Conservation (phyloP, 2,888 invertebrate species). For the Romanomermis culicivorax region DNA sequence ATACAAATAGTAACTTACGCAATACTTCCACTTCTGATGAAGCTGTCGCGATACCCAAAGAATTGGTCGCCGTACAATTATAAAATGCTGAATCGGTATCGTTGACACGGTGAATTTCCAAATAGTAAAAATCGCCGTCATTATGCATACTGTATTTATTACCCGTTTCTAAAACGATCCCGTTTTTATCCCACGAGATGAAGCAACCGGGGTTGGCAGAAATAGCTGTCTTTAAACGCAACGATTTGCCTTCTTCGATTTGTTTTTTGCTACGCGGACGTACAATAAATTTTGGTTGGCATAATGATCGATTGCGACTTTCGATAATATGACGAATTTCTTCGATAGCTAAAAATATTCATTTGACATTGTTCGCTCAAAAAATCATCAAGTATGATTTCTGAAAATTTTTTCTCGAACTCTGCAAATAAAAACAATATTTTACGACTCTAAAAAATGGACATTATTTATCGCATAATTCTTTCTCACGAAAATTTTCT, state of each 20-base stretch:
- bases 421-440: neutral
- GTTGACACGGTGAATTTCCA: conserved; percentile 19
- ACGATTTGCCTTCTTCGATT: conserved; percentile 24
- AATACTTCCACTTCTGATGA: conserved; percentile 19
- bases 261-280: conserved; percentile 13
- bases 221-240: conserved; percentile 25
- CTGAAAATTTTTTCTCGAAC: conserved; percentile 13
- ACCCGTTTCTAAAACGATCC: conserved; percentile 25
- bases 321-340: conserved; percentile 22
- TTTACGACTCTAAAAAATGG: no score
- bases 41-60: conserved; percentile 23
- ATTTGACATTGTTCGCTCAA: no score
- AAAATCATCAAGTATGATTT: no score
- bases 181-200: conserved; percentile 22
- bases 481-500: no score
- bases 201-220: conserved; percentile 22
- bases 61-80: conserved; percentile 26
- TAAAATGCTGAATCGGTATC: conserved; percentile 18
- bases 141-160: conserved; percentile 29
- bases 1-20: neutral
- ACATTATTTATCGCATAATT: no score
- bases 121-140: conserved; percentile 28
- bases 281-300: conserved; percentile 24
- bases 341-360: conserved; percentile 18
- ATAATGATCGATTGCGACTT: conserved; percentile 15